Base-by-base conservation (phyloP, 2,888 invertebrate genomes). In the Chydorus sphaericus region DNA sequence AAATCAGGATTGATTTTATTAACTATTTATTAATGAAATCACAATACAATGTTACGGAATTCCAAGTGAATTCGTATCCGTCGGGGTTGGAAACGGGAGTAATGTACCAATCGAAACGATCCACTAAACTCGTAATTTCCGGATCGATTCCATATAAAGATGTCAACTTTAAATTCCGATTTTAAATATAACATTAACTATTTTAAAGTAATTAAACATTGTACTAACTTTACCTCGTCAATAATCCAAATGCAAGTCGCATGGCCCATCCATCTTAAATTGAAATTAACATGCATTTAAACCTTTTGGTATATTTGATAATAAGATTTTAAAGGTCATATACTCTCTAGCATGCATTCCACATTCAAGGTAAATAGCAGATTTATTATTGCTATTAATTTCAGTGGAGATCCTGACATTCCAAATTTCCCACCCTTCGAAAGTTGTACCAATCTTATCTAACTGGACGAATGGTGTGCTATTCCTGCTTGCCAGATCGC, bases 201-300 rank as follows among this genome's bases (percentile, higher is more conserved):
- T 11, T n/a, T 33, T 14, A 48, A 48, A 48, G 4, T 3, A 48
- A 48, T 48, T 14, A n/a, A 1, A 3, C 14, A 20, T 16, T n/a
- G n/a, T 20, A 16, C n/a, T n/a, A n/a, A n/a, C 14, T 20, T 26
- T 48, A 55, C 55, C 23, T 55, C 55, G 26, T 55, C 39, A 33
- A 55, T 55, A 20, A 55, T 55, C 36, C 49, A 48, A 8, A 49
- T 26, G 18, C 55, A 55, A 7, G 67, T 66, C 1, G 72, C 68
- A 0, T 71, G 69, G 5, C 71, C 63, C 7, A 73, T 68, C 73
- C 73, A 73, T 63, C n/a, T n/a, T n/a, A n/a, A n/a, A n/a, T n/a
- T n/a, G n/a, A n/a, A n/a, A n/a, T n/a, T n/a, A n/a, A n/a, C n/a
- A n/a, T n/a, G n/a, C n/a, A n/a, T n/a, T n/a, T n/a, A n/a, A n/a